Percentiles rank a stretch among this genome's conserved stretches.
phyloP scores from a whole-genome alignment of 2,888 invertebrate genomes.

The Cremastobaeus sp. region DNA sequence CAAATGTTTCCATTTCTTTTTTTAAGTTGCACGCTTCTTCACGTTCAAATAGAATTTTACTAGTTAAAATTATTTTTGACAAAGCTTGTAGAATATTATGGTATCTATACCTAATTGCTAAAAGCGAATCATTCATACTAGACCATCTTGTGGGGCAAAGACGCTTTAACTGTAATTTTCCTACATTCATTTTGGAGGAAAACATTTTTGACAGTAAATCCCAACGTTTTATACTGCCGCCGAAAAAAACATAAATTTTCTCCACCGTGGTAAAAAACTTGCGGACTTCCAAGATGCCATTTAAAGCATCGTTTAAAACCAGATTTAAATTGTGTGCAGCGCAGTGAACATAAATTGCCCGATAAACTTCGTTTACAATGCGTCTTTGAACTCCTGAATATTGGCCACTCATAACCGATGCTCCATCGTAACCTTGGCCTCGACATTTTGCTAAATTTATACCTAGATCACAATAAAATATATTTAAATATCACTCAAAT shows the following conservation, averaged over 20 bases:
- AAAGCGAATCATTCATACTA: conserved; percentile 63
- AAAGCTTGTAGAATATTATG: conserved; percentile 60
- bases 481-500: background rate
- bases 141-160: conserved; percentile 67
- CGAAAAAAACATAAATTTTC: conserved; percentile 34
- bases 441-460: conserved; percentile 60
- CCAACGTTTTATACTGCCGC: conserved; percentile 61
- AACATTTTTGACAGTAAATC: conserved; percentile 63
- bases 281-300: conserved; percentile 15
- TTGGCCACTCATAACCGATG: conserved; percentile 51
- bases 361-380: conserved; percentile 36
- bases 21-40: conserved; percentile 52
- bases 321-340: conserved; percentile 58
- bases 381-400: conserved; percentile 47
- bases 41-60: conserved; percentile 51
- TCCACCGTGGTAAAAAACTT: conserved; percentile 30
- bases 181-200: conserved; percentile 61
- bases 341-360: conserved; percentile 56
- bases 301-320: conserved; percentile 45
- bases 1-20: conserved; percentile 34
- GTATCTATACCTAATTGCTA: conserved; percentile 63
- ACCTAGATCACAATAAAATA: conserved; percentile 13
- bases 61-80: conserved; percentile 59
- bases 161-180: conserved; percentile 66
- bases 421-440: conserved; percentile 59